phyloP scores from a whole-genome alignment of 2,888 invertebrate species.

The Caenorhabditis angaria region DNA sequence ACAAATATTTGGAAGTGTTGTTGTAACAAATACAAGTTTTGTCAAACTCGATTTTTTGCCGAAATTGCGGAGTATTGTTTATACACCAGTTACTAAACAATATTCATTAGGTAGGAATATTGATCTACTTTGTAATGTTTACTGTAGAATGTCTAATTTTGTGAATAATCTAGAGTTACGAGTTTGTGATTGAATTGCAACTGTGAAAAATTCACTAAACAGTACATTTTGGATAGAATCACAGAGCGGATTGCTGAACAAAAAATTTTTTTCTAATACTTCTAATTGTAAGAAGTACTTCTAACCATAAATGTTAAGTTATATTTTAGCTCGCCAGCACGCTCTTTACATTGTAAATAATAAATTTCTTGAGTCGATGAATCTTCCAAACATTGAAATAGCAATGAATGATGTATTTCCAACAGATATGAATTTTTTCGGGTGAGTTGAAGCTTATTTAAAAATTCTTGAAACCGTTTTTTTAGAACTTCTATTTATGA shows the following conservation, averaged over 20 bases:
- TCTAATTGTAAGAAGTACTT: neutral
- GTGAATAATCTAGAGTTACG: too few species aligned
- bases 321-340: neutral
- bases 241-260: too few species aligned
- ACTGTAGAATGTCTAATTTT: too few species aligned
- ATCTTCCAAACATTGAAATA: neutral
- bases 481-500: too few species aligned
- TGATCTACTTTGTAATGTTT: too few species aligned
- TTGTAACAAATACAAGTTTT: neutral
- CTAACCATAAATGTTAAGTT: neutral
- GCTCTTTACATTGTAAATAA: neutral
- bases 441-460: neutral
- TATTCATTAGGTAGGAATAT: neutral
- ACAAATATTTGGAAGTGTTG: conserved; percentile 2
- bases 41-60: too few species aligned
- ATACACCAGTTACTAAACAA: neutral
- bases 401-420: neutral
- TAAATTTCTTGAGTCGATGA: neutral
- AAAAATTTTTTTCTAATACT: neutral
- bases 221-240: too few species aligned
- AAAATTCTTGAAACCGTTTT: too few species aligned
- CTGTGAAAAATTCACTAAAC: too few species aligned
- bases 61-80: too few species aligned
- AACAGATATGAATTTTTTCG: neutral
- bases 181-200: too few species aligned